Base-by-base conservation (phyloP, 2,113 vertebrate species). In the Prionailurus bengalensis region DNA sequence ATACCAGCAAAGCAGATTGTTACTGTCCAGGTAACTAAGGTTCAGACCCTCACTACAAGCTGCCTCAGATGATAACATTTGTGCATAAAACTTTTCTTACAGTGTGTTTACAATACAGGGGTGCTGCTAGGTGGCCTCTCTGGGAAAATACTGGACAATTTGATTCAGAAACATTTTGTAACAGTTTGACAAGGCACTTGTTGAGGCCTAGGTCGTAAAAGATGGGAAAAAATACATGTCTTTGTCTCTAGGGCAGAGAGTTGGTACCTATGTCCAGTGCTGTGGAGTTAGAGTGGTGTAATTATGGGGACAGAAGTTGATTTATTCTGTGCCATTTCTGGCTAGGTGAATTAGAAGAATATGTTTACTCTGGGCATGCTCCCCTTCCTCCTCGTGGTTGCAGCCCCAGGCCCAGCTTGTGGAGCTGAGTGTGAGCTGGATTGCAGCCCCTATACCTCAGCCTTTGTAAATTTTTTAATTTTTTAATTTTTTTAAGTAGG, bases 111-210 rank as follows among this genome's bases (percentile, higher is more conserved):
- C 27, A 16, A 45, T 76, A 76, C 25, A 45, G 8, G 73, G 58
- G 36, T 78, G 71, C n/a, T 78, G 14, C 15, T 80, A 12, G 25
- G 10, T 82, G 79, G 27, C 39, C 31, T 88, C 29, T 23, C n/a
- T 96, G 63, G 76, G 70, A 76, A 88, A 91, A 83, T 65, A 70
- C 16, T 78, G 70, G 94, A 48, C 78, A 68, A 7, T 80, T 45
- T 91, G 65, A 76, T 88, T 85, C 7, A 61, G 80, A 88, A 73
- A 91, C 48, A 73, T 78, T 61, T 85, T 85, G 31, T 51, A 94
- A 68, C 29, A 90, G 55, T 79, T 88, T 87, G 55, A 86, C 31
- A 51, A 45, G 71, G 36, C 42, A 4, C 55, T 83, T 93, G n/a
- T 65, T 51, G 45, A 96, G 76, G 81, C 3, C 39, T 84, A 21